Base-by-base conservation (phyloP, 2,888 invertebrate species). In the Agriopis aurantiaria region DNA sequence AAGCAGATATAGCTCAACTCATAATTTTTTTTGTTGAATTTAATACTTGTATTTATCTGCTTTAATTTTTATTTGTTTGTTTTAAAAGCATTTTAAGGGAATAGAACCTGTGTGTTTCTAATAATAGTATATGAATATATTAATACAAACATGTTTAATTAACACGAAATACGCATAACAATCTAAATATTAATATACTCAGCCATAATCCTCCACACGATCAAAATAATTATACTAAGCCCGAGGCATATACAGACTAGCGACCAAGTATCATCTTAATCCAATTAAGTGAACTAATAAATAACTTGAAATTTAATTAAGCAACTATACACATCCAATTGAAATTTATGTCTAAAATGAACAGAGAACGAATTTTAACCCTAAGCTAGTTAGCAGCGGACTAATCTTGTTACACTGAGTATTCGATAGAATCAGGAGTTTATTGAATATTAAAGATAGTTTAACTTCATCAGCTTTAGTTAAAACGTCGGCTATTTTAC, bases 231-330 rank as follows among this genome's bases (percentile, higher is more conserved):
- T 70, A 70, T 66, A 55, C 43, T 66, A 65, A 69, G 65, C 69
- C 56, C 61, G 51, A 53, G 52, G 52, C 58, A 65, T 65, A 64
- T 61, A 55, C 65, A 48, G 60, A 17, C 60, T 69, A 65, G 56
- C 65, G 61, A 69, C 55, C 51, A 56, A 61, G 57, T 69, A 69
- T 69, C 68, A 68, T 75, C 70, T 69, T 71, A 72, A 74, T 69
- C 74, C 71, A 67, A 74, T 75, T 75, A 72, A 72, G 55, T 66
- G 58, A 71, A 69, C 68, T 75, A 69, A 75, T 75, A 74, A 74
- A 75, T 75, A 74, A 72, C 69, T 65, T 68, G 65, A 74, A 75
- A 75, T 74, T 75, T 74, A 74, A 75, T 75, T 74, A 74, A 75
- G 65, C 64, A 61, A 68, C 67, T 63, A 62, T 46, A 61, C 68